Conservation (phyloP, 2,888 invertebrate species). For the Drosophila barbarae region DNA sequence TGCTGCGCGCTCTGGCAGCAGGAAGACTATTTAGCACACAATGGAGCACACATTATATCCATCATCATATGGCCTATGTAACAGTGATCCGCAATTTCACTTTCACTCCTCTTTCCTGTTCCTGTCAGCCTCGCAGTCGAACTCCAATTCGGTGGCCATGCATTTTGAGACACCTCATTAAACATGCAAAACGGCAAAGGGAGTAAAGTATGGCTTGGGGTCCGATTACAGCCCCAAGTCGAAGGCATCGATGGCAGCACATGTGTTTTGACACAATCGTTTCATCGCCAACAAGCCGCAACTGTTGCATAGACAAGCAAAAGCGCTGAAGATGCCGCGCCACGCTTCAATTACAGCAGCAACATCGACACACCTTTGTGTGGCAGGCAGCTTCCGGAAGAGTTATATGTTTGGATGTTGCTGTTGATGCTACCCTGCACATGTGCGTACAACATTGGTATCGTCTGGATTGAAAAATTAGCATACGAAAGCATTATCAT, state of each 20-base stretch:
- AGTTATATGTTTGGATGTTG: constrained; percentile 2
- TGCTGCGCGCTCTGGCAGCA: constrained; percentile 42
- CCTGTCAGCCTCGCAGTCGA: constrained; percentile 38
- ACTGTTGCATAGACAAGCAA: constrained; percentile 32
- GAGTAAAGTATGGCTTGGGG: not conserved
- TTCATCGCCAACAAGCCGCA: constrained; percentile 46
- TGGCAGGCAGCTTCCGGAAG: constrained; percentile 59
- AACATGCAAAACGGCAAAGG: constrained; percentile 59
- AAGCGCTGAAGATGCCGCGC: constrained; percentile 41
- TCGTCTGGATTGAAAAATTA: constrained; percentile 28
- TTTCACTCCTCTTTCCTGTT: constrained; percentile 59
- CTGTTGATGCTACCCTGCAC: constrained; percentile 31
- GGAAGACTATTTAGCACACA: constrained; percentile 72
- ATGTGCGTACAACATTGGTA: constrained; percentile 19
- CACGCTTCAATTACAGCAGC: constrained; percentile 63
- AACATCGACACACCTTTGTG: constrained; percentile 5
- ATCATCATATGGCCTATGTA: constrained; percentile 38
- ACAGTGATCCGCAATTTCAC: constrained; percentile 65
- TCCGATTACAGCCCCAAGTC: constrained; percentile 33
- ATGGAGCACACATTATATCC: constrained; percentile 37
- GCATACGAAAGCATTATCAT: constrained; percentile 37
- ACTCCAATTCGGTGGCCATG: constrained; percentile 60
- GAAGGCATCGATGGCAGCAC: constrained; percentile 37
- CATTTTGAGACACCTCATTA: constrained; percentile 68
- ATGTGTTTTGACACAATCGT: constrained; percentile 62